Base-by-base conservation (phyloP, 1,140 invertebrate species). In the Drosophila mauritiana region DNA sequence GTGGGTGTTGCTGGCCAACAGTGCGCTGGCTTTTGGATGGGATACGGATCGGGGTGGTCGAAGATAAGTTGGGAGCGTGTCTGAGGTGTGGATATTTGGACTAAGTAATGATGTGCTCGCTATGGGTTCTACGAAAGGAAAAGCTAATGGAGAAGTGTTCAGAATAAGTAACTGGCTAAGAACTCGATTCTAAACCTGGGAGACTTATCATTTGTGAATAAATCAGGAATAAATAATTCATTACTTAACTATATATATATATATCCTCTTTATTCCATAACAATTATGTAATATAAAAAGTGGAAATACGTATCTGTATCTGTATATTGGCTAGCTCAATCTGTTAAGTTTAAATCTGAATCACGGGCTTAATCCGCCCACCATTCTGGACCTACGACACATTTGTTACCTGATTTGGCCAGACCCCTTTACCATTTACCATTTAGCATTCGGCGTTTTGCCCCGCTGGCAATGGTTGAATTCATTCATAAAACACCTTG, bases 401-500 rank as follows among this genome's bases (percentile, higher is more conserved):
- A 12, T 31, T 27, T 46, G 0, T 22, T 68, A 68, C 59, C 64
- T 64, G 59, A 27, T 39, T 48, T 34, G 27, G 40, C 45, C 31
- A 73, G 57, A 80, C 58, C 62, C 70, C 77, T 73, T 70, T 77
- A 54, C 45, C 63, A 55, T 57, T 75, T 77, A 54, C 45, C 59
- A 55, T 57, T 51, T 5, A 11, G 27, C 20, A 42, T 40, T 20
- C 17, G 6, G 15, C 15, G 37, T 37, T 70, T 49, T 43, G 57
- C 11, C 17, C 25, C 34, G 27, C 52, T 20, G 51, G 34, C 45
- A 37, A 43, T 37, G 45, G 43, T 56, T 74, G 40, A 74, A 74
- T 78, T 88, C 83, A 85, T 85, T 85, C 82, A 88, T 88, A 70
- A 85, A 85, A 70, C 61, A 65, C 51, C 63, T 67, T 42, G 22